Base-by-base conservation (phyloP, 2,113 vertebrate species). In the Triplophysa rosa region DNA sequence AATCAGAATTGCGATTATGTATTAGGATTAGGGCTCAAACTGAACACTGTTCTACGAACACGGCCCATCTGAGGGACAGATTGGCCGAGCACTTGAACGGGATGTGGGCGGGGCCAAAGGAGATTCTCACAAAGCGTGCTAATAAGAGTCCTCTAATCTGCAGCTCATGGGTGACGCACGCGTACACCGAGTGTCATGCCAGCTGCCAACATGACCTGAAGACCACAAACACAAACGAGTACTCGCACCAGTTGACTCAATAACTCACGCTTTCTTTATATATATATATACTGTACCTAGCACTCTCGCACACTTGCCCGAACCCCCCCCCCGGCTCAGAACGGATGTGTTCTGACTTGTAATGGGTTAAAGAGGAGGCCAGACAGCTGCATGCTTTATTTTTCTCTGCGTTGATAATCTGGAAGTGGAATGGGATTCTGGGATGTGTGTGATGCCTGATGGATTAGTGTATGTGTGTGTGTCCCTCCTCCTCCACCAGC, bases 351-450 rank as follows among this genome's bases (percentile, higher is more conserved):
- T 12, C 1, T 13, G 3, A 12, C 56, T n/a, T 45, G 40, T 6
- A 33, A 37, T 45, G 11, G 42, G 42, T 14, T 52, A 61, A 12
- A 17, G 24, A 17, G 26, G 73, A 58, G 54, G n/a, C 45, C 56
- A 62, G 33, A 70, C 58, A 54, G 40, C 17, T 4, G 13, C 47
- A 68, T 4, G 47, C 49, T 78, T 56, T 16, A 8, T 23, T 26
- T 52, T 52, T 40, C 33, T 68, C 33, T 62, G 21, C 11, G 17
- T 17, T 74, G 58, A 88, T 91, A 91, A 91, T 91, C 90, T 91
- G 84, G 83, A 90, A 83, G 82, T 83, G 84, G 83, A 86, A 71
- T 71, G 80, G 84, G 87, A 87, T 88, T 19, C 40, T 80, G 45
- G 24, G 54, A 65, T 64, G 77, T 82, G 82, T 73, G 84, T 85